A percentile compares a stretch with the other conserved stretches of the same genome.
These are phyloP conservation scores for Chloroceryle amazona DNA, from an alignment of 2,797 vertebrate species.

Conservation along the genomic window DNA sequence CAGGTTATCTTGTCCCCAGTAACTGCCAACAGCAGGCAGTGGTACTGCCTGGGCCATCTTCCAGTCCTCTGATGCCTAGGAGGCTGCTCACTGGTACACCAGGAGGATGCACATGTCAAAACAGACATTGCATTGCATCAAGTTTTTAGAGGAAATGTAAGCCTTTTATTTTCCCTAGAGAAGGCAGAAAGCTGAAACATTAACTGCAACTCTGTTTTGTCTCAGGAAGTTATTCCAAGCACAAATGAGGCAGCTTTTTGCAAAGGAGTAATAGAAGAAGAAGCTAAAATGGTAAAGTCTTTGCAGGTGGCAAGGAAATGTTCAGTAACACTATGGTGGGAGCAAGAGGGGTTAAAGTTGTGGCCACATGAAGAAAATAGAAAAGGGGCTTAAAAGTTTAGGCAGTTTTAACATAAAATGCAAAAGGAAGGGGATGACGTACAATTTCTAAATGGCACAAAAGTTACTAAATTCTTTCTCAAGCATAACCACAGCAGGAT, in stretches of 20 bases:
- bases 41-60: not conserved
- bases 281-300: not conserved
- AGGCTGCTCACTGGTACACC: not conserved
- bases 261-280: not conserved
- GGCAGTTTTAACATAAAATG: not conserved
- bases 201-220: not conserved
- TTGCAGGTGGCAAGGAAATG: not conserved
- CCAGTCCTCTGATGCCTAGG: not conserved
- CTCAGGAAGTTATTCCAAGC: not conserved
- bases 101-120: not conserved
- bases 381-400: not conserved
- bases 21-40: not conserved
- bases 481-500: not conserved
- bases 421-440: accelerated
- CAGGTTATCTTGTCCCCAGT: not conserved
- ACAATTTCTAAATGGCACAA: not conserved
- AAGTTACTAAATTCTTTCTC: not conserved
- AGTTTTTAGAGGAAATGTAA: not conserved
- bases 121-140: not conserved
- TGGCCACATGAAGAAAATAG: not conserved
- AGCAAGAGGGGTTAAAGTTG: not conserved
- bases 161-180: not conserved
- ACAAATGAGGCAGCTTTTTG: not conserved
- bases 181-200: not conserved
- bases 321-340: not conserved